Conservation (phyloP, 2,888 invertebrate species). For the Pyrgus malvae region DNA sequence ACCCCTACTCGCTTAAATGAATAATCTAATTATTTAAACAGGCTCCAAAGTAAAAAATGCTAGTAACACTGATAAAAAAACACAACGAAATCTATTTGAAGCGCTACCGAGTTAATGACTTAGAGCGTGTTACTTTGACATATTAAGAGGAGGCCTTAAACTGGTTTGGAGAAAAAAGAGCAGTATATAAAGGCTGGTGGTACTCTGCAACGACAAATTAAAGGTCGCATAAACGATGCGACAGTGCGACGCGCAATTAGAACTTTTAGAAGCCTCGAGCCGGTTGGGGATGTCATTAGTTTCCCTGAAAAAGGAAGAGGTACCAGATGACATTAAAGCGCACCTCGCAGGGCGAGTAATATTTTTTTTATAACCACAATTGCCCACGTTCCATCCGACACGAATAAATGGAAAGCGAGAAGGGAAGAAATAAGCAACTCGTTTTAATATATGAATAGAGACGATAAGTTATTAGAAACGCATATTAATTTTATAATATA, state of each 20-base stretch:
- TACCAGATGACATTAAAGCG: slow-evolving; percentile 38
- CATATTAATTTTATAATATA: no score
- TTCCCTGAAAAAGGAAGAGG: slow-evolving; percentile 38
- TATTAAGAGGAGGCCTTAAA: slow-evolving; percentile 69
- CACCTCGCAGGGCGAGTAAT: slow-evolving; percentile 17
- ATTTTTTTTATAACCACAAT: not conserved
- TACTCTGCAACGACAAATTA: slow-evolving; percentile 60
- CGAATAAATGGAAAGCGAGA: not conserved
- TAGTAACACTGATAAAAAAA: slow-evolving; percentile 46
- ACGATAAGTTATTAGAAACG: no score
- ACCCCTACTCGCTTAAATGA: slow-evolving; percentile 52
- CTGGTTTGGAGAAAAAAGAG: slow-evolving; percentile 61
- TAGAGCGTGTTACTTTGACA: slow-evolving; percentile 69
- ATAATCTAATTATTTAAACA: slow-evolving; percentile 65
- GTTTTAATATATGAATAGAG: no score
- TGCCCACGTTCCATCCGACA: not conserved
- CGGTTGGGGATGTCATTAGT: slow-evolving; percentile 46
- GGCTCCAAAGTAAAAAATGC: slow-evolving; percentile 46
- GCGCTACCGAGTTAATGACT: slow-evolving; percentile 63
- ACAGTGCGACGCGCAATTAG: slow-evolving; percentile 57
- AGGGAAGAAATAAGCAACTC: no score
- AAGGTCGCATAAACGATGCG: slow-evolving; percentile 60
- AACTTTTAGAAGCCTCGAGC: slow-evolving; percentile 50
- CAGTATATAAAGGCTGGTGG: slow-evolving; percentile 42
- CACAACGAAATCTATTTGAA: slow-evolving; percentile 50